These are phyloP conservation scores for Entomobrya proxima DNA, from an alignment of 2,888 invertebrate species.

Conservation along the genomic window DNA sequence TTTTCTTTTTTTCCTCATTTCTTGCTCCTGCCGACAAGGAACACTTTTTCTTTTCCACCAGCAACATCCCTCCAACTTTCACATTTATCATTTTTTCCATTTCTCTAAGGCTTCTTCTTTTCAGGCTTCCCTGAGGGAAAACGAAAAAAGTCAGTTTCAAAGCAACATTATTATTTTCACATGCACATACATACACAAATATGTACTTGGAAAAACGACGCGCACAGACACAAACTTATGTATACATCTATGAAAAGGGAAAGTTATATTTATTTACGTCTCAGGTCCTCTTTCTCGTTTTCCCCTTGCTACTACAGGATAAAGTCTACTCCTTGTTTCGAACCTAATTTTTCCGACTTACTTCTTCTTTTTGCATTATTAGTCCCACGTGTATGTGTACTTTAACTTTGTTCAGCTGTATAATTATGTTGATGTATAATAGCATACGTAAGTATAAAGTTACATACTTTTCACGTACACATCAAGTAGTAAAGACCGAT, in stretches of 20 bases:
- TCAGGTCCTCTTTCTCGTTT: neutral
- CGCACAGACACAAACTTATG: neutral
- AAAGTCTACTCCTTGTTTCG: constrained; percentile 21
- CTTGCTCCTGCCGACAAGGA: constrained; percentile 46
- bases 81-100: constrained; percentile 64
- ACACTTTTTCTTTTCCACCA: constrained; percentile 48
- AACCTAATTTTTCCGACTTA: neutral
- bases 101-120: constrained; percentile 59
- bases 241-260: neutral
- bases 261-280: constrained; percentile 7
- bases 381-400: constrained; percentile 42
- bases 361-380: constrained; percentile 29
- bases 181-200: constrained; percentile 13
- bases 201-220: neutral
- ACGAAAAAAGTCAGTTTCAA: constrained; percentile 61
- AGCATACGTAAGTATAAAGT: neutral
- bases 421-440: constrained; percentile 47
- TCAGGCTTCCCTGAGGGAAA: constrained; percentile 52
- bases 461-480: constrained; percentile 9
- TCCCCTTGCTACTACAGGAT: neutral
- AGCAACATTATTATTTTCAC: constrained; percentile 57
- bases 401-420: constrained; percentile 31
- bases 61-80: constrained; percentile 46
- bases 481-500: neutral
- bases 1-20: constrained; percentile 40